These are phyloP conservation scores for Limulus polyphemus DNA, from an alignment of 2,888 invertebrate species.

Conservation along the genomic window DNA sequence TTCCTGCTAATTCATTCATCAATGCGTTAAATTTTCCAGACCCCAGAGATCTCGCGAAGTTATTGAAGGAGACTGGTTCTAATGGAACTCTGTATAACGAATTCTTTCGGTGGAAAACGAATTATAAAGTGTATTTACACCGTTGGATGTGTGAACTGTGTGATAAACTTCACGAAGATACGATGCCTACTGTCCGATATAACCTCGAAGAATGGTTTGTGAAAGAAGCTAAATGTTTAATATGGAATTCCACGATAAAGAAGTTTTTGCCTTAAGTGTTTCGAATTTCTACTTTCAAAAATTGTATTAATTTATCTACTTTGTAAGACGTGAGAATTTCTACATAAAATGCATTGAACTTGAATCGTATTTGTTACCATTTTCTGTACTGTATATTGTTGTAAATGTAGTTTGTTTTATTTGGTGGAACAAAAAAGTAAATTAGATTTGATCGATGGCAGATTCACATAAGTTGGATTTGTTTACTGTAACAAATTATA, in stretches of 20 bases:
- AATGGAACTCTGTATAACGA: conserved; percentile 3
- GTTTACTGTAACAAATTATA: no score
- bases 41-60: conserved; percentile 12
- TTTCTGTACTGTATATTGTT: no score
- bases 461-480: no score
- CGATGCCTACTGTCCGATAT: background rate
- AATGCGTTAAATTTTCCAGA: conserved; percentile 25
- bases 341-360: no score
- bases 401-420: no score
- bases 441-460: no score
- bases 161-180: conserved; percentile 9
- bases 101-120: conserved; percentile 7
- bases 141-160: conserved; percentile 19
- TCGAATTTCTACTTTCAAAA: no score
- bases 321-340: no score
- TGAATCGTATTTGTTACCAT: no score
- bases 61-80: conserved; percentile 8
- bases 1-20: conserved; percentile 32
- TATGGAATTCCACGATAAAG: background rate
- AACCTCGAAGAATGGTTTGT: conserved; percentile 12
- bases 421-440: no score
- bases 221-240: conserved; percentile 6
- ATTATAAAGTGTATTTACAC: conserved; percentile 13
- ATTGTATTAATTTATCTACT: no score
- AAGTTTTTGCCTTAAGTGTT: background rate